Evolutionary conservation across 1,140 invertebrate species (phyloP), one percentile per base, ranked within the genome.

Genomic region (Lethocerus indicus): DNA sequence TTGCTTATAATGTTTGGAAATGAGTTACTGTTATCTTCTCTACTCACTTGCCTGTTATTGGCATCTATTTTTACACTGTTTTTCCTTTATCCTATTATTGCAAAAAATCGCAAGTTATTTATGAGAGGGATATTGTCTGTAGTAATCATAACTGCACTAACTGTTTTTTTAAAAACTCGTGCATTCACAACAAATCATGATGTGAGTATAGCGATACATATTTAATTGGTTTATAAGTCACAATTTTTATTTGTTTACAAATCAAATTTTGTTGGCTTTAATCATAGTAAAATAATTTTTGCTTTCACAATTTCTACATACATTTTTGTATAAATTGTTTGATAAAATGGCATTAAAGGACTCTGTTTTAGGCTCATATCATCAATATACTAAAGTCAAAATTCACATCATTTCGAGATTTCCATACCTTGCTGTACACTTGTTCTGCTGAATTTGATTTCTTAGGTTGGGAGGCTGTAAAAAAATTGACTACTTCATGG

Each of bases 401-500:
- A 63, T 74, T 91, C 36, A 75, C 72, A 0, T 64, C 72, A 55
- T 87, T 76, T 60, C 75, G 75, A 58, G 79, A 78, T 56, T 90
- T 89, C 58, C 83, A 90, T 59, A 88, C 85, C 0, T 63, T 83
- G 58, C 64, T 91, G 12, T 91, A 91, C 55, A 87, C 83, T 0
- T 91, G 87, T 66, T 77, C 83, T 1, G 67, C 73, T 1, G 86
- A 87, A 58, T 90, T 89, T 65, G 82, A 87, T 56, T 87, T 87
- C 60, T 59, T 90, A n/a, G 75, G 71, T 1, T 64, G 68, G 24
- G 51, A 52, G 26, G 20, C 56, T 6, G 29, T 57, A 12, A 20
- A 18, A 25, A 49, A 57, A 41, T 21, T 57, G 14, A 26, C 20
- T 20, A 44, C 49, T 36, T 75, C 78, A 0, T 59, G 73, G 7